Conservation (phyloP, 2,113 vertebrate species). For the Turdus rufiventris region DNA sequence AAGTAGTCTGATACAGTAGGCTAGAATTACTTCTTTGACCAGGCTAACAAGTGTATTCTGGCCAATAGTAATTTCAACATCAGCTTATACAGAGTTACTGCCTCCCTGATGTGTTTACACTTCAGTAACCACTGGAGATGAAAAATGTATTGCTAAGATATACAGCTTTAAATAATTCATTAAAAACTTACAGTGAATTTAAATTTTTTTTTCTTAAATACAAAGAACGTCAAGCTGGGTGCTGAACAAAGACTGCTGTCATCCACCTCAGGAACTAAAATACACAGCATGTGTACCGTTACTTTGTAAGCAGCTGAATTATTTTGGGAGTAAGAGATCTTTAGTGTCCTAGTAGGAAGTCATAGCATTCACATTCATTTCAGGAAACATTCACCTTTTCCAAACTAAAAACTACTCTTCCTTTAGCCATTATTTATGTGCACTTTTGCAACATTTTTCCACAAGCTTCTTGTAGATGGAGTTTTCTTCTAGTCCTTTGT, state of each 20-base stretch:
- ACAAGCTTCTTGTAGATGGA: neutral
- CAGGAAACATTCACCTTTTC: conserved; percentile 36
- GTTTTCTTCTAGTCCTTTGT: neutral
- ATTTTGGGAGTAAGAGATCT: conserved; percentile 15
- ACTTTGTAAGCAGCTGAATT: neutral
- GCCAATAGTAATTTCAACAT: neutral
- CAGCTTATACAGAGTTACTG: neutral
- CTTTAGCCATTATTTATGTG: neutral
- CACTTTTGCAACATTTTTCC: neutral
- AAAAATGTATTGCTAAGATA: neutral
- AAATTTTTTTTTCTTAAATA: neutral
- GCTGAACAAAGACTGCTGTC: neutral
- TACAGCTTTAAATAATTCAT: neutral
- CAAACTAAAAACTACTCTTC: neutral
- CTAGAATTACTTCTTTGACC: neutral
- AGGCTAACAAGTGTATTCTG: neutral
- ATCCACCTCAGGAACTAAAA: neutral
- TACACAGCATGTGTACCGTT: neutral
- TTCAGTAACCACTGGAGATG: conserved; percentile 2
- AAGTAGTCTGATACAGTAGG: neutral
- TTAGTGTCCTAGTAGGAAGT: conserved; percentile 33
- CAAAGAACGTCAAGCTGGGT: neutral
- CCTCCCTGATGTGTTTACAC: neutral
- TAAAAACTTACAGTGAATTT: neutral
- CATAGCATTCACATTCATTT: conserved; percentile 66